A percentile compares a stretch with the other conserved stretches of the same genome.
Evolutionary conservation across 1,140 invertebrate genomes (phyloP).

Genomic region (Semibalanus balanoides): DNA sequence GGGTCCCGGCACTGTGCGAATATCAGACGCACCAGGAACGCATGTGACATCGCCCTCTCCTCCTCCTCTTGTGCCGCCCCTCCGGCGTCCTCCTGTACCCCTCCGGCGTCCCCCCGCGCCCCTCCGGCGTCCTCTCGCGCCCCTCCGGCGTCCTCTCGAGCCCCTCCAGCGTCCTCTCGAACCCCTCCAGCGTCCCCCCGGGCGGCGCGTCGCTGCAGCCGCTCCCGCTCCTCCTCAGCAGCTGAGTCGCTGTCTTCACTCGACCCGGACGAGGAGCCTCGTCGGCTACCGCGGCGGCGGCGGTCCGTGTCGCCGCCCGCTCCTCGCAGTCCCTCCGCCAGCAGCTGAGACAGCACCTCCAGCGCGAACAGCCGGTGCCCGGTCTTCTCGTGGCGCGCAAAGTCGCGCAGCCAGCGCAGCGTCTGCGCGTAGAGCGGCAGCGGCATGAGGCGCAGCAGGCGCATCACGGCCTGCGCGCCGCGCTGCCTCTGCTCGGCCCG

Average conservation of each 20-base stretch:
- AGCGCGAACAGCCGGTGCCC: slow-evolving; percentile 38
- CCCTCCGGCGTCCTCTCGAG: background rate
- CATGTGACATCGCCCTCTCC: slow-evolving; percentile 25
- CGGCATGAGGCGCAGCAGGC: slow-evolving; percentile 28
- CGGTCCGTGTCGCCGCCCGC: slow-evolving; percentile 8
- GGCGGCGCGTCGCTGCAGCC: too few species aligned
- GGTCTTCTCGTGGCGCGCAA: slow-evolving; percentile 36
- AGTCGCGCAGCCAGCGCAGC: slow-evolving; percentile 36
- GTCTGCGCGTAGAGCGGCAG: slow-evolving; percentile 23
- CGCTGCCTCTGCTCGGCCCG: slow-evolving; percentile 39
- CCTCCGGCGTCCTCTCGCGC: background rate
- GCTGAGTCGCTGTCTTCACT: background rate
- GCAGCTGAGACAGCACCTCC: slow-evolving; percentile 38
- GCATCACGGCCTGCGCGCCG: slow-evolving; percentile 35
- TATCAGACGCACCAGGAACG: slow-evolving; percentile 35
- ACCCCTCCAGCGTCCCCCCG: too few species aligned
- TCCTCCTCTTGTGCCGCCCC: slow-evolving; percentile 15
- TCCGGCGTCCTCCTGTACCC: background rate
- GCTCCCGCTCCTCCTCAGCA: background rate
- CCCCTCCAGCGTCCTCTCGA: background rate
- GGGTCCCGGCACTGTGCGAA: slow-evolving; percentile 39
- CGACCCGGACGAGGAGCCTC: background rate
- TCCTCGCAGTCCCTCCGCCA: slow-evolving; percentile 27
- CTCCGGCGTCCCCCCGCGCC: background rate
- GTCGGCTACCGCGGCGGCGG: background rate